Evolutionary conservation across 2,888 invertebrate genomes (phyloP).

Genomic region (Dendrolimus houi): DNA sequence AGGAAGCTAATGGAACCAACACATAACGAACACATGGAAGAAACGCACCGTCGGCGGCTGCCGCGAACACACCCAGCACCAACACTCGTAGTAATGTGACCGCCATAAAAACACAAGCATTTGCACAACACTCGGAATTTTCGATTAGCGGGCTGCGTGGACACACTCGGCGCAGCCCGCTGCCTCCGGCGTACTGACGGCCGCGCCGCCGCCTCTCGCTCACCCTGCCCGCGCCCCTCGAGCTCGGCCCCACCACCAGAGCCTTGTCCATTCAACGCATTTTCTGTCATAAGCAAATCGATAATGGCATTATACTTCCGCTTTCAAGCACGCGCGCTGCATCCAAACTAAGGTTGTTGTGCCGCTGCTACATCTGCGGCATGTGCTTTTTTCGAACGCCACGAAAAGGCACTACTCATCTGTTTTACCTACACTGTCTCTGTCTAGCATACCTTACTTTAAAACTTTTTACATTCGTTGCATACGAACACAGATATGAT

Average conservation of each 20-base stretch:
- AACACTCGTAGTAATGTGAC: slow-evolving; percentile 84
- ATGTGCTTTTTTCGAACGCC: slow-evolving; percentile 1
- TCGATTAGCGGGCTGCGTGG: slow-evolving; percentile 67
- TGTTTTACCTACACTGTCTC: too few relatives aligned
- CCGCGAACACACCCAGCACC: slow-evolving; percentile 70
- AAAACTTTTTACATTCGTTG: too few relatives aligned
- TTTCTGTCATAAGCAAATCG: slow-evolving; percentile 74
- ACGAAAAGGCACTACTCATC: background rate
- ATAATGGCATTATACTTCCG: slow-evolving; percentile 75
- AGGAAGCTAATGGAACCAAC: slow-evolving; percentile 27
- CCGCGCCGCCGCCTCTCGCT: slow-evolving; percentile 18
- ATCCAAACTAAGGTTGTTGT: slow-evolving; percentile 55
- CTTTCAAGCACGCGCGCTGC: slow-evolving; percentile 63
- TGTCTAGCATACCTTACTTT: too few relatives aligned
- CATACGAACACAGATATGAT: too few relatives aligned
- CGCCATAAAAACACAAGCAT: slow-evolving; percentile 87
- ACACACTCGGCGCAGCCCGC: slow-evolving; percentile 58
- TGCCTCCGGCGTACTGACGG: slow-evolving; percentile 57
- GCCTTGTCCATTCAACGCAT: slow-evolving; percentile 70
- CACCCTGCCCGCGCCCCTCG: slow-evolving; percentile 20
- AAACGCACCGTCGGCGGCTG: slow-evolving; percentile 65
- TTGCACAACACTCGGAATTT: slow-evolving; percentile 74
- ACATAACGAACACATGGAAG: slow-evolving; percentile 28
- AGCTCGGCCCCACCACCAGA: slow-evolving; percentile 20
- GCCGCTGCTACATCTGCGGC: slow-evolving; percentile 14